Conservation (phyloP, 2,113 vertebrate species). For the Paralichthys olivaceus region DNA sequence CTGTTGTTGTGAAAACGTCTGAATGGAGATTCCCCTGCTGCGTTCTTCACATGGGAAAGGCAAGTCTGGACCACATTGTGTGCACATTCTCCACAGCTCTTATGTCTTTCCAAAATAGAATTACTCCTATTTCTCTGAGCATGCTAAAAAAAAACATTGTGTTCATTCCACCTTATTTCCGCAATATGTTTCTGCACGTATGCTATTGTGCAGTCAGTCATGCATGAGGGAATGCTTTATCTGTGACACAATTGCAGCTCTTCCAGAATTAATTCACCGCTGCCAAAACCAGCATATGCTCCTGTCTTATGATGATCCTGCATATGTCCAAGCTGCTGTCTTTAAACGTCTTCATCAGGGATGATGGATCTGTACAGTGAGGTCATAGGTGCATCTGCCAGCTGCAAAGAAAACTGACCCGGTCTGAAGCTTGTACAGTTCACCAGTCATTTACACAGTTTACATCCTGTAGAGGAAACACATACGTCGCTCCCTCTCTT, state of each 20-base stretch:
- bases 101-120: neutral
- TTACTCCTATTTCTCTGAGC: neutral
- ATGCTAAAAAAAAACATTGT: neutral
- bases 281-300: slow-evolving; percentile 51
- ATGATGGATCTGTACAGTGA: slow-evolving; percentile 16
- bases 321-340: slow-evolving; percentile 25
- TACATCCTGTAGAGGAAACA: neutral
- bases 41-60: too few relatives aligned
- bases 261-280: slow-evolving; percentile 40
- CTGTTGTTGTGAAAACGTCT: too few relatives aligned
- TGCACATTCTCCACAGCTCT: neutral
- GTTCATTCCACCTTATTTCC: slow-evolving; percentile 32
- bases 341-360: slow-evolving; percentile 6
- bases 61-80: too few relatives aligned
- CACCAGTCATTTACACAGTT: neutral
- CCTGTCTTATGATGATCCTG: slow-evolving; percentile 7
- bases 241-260: slow-evolving; percentile 54
- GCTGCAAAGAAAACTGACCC: slow-evolving; percentile 3
- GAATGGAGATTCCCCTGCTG: too few relatives aligned
- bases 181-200: slow-evolving; percentile 7
- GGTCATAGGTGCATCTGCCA: slow-evolving; percentile 21
- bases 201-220: slow-evolving; percentile 29
- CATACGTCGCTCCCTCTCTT: neutral
- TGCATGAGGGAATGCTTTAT: slow-evolving; percentile 31
- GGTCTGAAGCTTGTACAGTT: neutral